Percentiles rank a stretch among this genome's conserved stretches.
Conservation (phyloP, 2,888 invertebrate species). For the Rhagonycha lutea region DNA sequence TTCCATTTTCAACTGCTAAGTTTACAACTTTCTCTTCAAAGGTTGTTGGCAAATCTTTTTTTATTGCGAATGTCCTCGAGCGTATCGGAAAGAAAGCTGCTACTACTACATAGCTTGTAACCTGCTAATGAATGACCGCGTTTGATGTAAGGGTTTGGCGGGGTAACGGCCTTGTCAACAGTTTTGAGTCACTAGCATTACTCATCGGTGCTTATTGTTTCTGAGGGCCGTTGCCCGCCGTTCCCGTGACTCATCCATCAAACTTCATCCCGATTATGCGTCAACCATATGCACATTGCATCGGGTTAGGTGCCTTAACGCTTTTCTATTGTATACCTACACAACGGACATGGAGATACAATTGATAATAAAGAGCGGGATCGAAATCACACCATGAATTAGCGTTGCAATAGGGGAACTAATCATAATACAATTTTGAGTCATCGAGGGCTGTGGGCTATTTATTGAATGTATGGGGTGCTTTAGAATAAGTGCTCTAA, state of each 20-base stretch:
- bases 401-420: constrained; percentile 29
- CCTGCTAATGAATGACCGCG: constrained; percentile 23
- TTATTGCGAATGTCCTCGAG: constrained; percentile 10
- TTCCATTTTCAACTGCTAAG: neutral
- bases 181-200: constrained; percentile 52
- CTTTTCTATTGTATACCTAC: constrained; percentile 26
- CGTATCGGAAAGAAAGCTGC: constrained; percentile 22
- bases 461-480: constrained; percentile 25
- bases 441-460: constrained; percentile 30
- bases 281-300: constrained; percentile 31
- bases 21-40: neutral
- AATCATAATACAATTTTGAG: constrained; percentile 36
- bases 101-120: constrained; percentile 11
- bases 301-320: constrained; percentile 28
- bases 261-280: constrained; percentile 32
- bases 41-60: constrained; percentile 19
- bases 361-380: constrained; percentile 24
- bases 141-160: constrained; percentile 35
- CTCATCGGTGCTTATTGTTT: constrained; percentile 52
- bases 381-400: constrained; percentile 28
- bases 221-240: constrained; percentile 49
- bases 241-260: constrained; percentile 34
- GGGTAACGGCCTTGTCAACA: constrained; percentile 51
- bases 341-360: constrained; percentile 27
- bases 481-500: constrained; percentile 22